Base-by-base conservation (phyloP, 2,888 invertebrate genomes). In the Microplitis deprimator region DNA sequence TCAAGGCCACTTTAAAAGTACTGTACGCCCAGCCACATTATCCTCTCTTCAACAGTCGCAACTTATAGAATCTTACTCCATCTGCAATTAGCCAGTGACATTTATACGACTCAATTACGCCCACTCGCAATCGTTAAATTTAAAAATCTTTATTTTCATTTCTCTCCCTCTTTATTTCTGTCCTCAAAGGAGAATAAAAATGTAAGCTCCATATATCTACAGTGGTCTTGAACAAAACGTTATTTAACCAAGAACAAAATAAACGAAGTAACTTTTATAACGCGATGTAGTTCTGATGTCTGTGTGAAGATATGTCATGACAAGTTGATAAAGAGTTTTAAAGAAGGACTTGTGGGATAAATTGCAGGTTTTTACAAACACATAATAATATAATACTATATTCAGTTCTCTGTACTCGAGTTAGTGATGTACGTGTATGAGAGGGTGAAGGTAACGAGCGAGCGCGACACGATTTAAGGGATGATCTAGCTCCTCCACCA, bases 81-180 rank as follows among this genome's bases (percentile, higher is more conserved):
- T 84, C 83, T 83, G 77, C 82, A 83, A 82, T 84, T 84, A 85
- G 82, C 82, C 83, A 80, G 81, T 79, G 80, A 85, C 85, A 85
- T 87, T 87, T 85, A 81, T 86, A 84, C 81, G 83, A 85, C 81
- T 83, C 81, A 84, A 86, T 87, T 87, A 85, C 83, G 79, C 79
- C 79, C 77, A 81, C 79, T 80, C 81, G 83, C 83, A 82, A 82
- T 80, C 76, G 81, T 39, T 68, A 20, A 64, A 65, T 10, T 69
- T 29, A 73, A 65, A 71, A 79, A 76, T 79, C 75, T 73, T 65
- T 17, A 73, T 10, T 67, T 76, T 65, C 67, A 64, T 41, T 59
- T 40, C 59, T 60, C 38, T 65, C 65, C 75, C 67, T 13, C 59
- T 65, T 20, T 68, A 10, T 69, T 20, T 59, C 17, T 13, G n/a